A percentile compares a stretch with the other conserved stretches of the same genome.
These are phyloP conservation scores for Eupelmus urozonus DNA, from an alignment of 2,888 invertebrate species.

Conservation along the genomic window DNA sequence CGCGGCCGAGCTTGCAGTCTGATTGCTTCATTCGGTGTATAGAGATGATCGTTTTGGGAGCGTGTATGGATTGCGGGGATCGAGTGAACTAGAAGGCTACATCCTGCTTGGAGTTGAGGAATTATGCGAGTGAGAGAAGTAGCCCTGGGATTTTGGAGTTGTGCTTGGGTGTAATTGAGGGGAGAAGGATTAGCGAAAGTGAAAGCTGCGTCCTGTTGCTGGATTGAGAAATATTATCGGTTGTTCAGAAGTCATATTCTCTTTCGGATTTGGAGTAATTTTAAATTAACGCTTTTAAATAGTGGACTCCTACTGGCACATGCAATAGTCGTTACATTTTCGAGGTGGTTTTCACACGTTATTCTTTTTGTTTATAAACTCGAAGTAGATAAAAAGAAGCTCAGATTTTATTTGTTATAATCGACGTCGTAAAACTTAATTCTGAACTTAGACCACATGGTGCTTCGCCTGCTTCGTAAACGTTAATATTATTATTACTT, in stretches of 20 bases:
- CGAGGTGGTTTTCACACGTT: no score
- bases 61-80: neutral
- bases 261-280: no score
- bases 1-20: neutral
- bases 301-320: no score
- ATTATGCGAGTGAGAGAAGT: neutral
- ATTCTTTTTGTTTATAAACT: no score
- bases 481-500: no score
- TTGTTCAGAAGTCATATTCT: neutral
- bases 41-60: slow-evolving; percentile 6
- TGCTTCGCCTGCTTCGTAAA: no score
- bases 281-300: no score
- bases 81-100: slow-evolving; percentile 27
- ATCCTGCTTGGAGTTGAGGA: slow-evolving; percentile 47
- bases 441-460: no score
- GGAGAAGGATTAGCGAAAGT: neutral
- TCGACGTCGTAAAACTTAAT: no score
- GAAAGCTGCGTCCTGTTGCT: slow-evolving; percentile 18
- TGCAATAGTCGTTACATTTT: no score
- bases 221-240: neutral
- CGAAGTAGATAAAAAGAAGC: no score
- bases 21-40: slow-evolving; percentile 50
- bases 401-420: no score
- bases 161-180: neutral
- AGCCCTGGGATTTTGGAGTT: neutral